Base-by-base conservation (phyloP, 64 coral and sea anemone species). In the Cladopsammia gracilis region DNA sequence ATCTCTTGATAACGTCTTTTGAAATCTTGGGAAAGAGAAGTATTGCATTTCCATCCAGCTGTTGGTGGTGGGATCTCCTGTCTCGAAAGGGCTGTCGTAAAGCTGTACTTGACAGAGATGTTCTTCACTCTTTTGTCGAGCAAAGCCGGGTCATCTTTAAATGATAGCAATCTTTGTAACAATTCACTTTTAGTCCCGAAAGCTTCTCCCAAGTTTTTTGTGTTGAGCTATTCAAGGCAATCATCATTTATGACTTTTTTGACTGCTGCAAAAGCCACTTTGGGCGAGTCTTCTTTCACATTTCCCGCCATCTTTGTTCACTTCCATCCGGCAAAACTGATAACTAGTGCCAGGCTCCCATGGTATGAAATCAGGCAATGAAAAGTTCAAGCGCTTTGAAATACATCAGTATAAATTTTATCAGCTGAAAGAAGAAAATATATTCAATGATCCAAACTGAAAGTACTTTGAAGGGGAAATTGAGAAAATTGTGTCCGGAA, bases 1-100 rank as follows among this genome's bases (percentile, higher is more conserved):
- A 77, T 19, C 9, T 71, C 18, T 71, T 71, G 69, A 25, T 71
- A 43, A 71, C 20, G 10, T 71, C n/a, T 9, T 43, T 22, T 43
- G 6, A 12, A 71, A 71, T 18, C 8, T 71, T 71, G 7, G 69
- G 34, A 10, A 25, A 71, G 20, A 7, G n/a, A 25, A 50, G 65
- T 86, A 44, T 70, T 20, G 48, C 66, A 71, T 20, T 54, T 87
- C 64, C 66, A 70, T 87, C 66, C 48, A 57, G 64, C 64, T 53
- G 64, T 23, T 12, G 82, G 12, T 53, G 64, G 64, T n/a, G 62
- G 64, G 64, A 86, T 86, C 0, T 87, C 20, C n/a, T 16, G 5
- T 15, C 18, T 87, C 19, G 2, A 53, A 71, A 87, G 66, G 13
- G 65, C 66, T 71, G 84, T 87, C 23, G 16, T 1, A 57, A 87